Evolutionary conservation across 2,888 invertebrate species (phyloP).

Genomic region (Chelonus formosanus): DNA sequence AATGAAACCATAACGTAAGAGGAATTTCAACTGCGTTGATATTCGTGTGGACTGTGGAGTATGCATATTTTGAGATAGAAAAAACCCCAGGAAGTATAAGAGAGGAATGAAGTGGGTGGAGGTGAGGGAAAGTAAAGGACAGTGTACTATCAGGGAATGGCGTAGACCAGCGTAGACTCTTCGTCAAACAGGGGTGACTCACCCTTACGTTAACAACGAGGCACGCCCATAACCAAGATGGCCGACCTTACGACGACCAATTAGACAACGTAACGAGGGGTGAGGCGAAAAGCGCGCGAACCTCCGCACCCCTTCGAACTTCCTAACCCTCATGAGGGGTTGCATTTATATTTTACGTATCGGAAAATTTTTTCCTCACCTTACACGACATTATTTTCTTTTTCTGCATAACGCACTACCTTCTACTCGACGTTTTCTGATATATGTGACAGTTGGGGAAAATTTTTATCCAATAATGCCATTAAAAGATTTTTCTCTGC

Average conservation of each 20-base stretch:
- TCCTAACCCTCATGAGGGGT: constrained; percentile 36
- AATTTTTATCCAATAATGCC: too few species aligned
- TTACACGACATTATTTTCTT: background rate
- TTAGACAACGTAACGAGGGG: constrained; percentile 49
- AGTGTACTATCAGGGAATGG: constrained; percentile 17
- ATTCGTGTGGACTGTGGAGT: background rate
- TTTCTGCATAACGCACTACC: too few species aligned
- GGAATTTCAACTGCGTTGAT: constrained; percentile 19
- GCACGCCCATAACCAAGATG: constrained; percentile 60
- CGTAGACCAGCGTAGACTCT: constrained; percentile 38
- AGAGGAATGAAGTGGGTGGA: constrained; percentile 29
- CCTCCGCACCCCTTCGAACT: constrained; percentile 34
- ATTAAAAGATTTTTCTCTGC: too few species aligned
- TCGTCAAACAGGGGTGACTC: constrained; percentile 57
- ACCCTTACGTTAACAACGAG: constrained; percentile 53
- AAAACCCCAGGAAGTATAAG: constrained; percentile 1
- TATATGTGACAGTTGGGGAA: too few species aligned
- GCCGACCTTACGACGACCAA: constrained; percentile 56
- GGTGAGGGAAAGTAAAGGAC: constrained; percentile 19
- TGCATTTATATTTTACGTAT: constrained; percentile 37
- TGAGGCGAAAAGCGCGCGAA: constrained; percentile 55
- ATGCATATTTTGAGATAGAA: constrained; percentile 18
- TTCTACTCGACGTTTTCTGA: too few species aligned
- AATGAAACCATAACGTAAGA: background rate
- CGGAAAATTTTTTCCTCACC: constrained; percentile 37